These are phyloP conservation scores for Geophilus truncorum DNA, from an alignment of 2,888 invertebrate species.

Conservation along the genomic window DNA sequence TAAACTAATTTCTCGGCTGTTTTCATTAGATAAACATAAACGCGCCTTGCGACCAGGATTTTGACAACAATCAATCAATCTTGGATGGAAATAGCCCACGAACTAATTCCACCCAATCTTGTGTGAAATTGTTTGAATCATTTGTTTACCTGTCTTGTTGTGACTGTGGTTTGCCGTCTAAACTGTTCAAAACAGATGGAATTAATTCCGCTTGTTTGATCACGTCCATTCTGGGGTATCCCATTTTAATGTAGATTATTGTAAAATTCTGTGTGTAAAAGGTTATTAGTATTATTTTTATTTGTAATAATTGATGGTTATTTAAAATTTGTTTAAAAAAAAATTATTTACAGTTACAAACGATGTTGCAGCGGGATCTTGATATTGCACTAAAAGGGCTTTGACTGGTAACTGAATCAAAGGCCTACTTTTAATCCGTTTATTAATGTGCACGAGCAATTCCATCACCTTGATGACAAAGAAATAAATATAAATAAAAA, in stretches of 20 bases:
- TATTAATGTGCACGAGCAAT: conserved; percentile 83
- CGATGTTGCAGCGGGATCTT: conserved; percentile 67
- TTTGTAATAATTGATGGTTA: not conserved
- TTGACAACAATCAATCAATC: no score
- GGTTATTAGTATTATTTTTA: not conserved
- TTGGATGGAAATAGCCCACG: no score
- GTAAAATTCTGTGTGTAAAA: conserved; percentile 72
- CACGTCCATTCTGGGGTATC: conserved; percentile 72
- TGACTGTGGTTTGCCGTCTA: conserved; percentile 71
- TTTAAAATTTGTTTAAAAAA: conserved; percentile 25
- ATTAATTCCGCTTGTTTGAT: conserved; percentile 70
- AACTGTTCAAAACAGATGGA: conserved; percentile 67
- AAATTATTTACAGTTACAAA: conserved; percentile 65
- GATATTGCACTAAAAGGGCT: conserved; percentile 71
- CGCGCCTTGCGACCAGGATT: no score
- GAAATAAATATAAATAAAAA: no score
- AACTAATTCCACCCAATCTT: no score
- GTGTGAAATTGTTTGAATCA: no score
- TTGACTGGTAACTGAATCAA: conserved; percentile 81
- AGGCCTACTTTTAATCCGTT: conserved; percentile 76
- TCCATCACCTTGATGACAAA: no score
- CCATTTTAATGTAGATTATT: conserved; percentile 88
- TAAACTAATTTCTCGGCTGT: no score
- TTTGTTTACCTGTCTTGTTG: conserved; percentile 76
- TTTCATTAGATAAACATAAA: no score